Evolutionary conservation across 2,888 invertebrate species (phyloP), one percentile per base, ranked within the genome.

Genomic region (Reticulitermes lucifugus): DNA sequence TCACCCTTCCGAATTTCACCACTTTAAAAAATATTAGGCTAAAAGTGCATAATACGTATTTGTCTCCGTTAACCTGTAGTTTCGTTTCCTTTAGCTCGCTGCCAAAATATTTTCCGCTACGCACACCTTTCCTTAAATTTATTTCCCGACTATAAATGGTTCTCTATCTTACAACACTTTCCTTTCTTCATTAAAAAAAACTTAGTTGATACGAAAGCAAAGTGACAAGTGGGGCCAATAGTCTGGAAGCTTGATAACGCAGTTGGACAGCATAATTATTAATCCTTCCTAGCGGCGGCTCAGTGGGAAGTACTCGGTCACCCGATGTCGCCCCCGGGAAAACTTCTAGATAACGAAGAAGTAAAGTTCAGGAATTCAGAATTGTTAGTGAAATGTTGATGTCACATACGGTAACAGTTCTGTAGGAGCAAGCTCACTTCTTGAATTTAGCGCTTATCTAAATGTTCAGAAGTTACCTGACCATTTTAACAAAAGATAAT

Each of bases 201-300:
- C n/a, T n/a, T 25, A n/a, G 25, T 65, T n/a, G 65, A 65, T 25
- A n/a, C n/a, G 25, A 65, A n/a, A 65, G 25, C 25, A 25, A 25
- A 65, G 65, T 65, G 65, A 65, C 65, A 65, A 65, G 4, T 25
- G 25, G 65, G 25, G 60, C 60, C 60, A 60, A 60, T 60, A 60
- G 60, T 12, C 60, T 60, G 60, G 60, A 60, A 60, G 60, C n/a
- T 1, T 60, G 60, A 60, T 60, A 60, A 65, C 65, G 65, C n/a
- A 25, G 65, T 65, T 65, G 65, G 65, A 65, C 65, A 65, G 65
- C n/a, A 12, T 65, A 65, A 65, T 65, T 65, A 65, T 65, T 65
- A 65, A 65, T 65, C 65, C 25, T 65, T 65, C 25, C 25, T n/a
- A 25, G 65, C 6, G 1, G 65, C 25, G 25, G 6, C 7, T 65